A percentile compares a stretch with the other conserved stretches of the same genome.
phyloP scores from a whole-genome alignment of 2,888 invertebrate species.

The Lypha dubia region DNA sequence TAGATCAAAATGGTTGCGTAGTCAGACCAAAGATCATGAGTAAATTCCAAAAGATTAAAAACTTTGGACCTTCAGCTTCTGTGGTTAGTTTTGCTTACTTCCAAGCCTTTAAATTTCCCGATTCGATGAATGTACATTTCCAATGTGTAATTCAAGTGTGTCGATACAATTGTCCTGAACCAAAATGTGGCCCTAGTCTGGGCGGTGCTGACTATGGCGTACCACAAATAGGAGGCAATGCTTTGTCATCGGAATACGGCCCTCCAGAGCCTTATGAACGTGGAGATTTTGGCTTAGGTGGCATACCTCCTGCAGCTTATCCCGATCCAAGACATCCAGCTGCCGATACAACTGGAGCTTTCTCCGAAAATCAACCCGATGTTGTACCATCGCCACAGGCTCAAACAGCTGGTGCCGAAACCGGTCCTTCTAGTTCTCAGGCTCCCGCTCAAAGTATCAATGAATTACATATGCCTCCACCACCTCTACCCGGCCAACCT shows the following conservation, averaged over 20 bases:
- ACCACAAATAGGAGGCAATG: constrained; percentile 85
- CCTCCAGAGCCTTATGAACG: constrained; percentile 84
- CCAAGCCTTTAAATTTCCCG: constrained; percentile 98
- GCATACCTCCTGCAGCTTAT: constrained; percentile 91
- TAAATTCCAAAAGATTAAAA: constrained; percentile 97
- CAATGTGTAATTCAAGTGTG: constrained; percentile 98
- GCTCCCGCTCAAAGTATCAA: constrained; percentile 85
- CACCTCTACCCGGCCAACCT: constrained; percentile 92
- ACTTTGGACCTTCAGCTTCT: constrained; percentile 96
- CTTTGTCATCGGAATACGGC: constrained; percentile 87
- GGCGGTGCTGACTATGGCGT: constrained; percentile 87
- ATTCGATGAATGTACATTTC: constrained; percentile 98
- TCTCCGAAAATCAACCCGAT: constrained; percentile 92
- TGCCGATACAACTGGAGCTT: constrained; percentile 91
- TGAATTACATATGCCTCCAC: constrained; percentile 92
- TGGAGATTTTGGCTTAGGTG: constrained; percentile 90
- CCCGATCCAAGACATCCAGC: constrained; percentile 95
- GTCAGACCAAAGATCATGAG: constrained; percentile 97
- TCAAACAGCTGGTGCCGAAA: constrained; percentile 88
- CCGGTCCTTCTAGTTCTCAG: constrained; percentile 85
- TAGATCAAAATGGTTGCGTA: constrained; percentile 96
- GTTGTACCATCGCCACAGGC: constrained; percentile 92
- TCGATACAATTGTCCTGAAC: constrained; percentile 95
- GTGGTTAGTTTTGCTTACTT: constrained; percentile 97
- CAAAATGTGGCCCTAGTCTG: constrained; percentile 90